A percentile compares a stretch with the other conserved stretches of the same genome.
These are phyloP conservation scores for Myiagra hebetior DNA, from an alignment of 2,113 vertebrate genomes.

Conservation along the genomic window DNA sequence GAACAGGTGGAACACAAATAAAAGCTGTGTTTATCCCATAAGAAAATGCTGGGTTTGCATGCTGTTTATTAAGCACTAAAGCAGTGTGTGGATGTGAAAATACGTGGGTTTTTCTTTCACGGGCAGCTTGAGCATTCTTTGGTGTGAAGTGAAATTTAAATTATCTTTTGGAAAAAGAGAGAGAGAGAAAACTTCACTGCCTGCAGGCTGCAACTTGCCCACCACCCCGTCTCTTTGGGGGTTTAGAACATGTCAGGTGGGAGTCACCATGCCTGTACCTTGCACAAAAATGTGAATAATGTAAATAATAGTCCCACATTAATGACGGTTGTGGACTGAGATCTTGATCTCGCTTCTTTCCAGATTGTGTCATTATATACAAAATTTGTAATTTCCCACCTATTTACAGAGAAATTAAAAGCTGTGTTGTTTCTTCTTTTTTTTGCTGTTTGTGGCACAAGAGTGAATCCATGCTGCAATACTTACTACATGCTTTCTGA, in stretches of 20 bases:
- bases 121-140: background rate
- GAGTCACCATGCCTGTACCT: background rate
- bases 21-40: background rate
- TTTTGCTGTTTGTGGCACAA: background rate
- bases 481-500: background rate
- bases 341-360: background rate
- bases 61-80: background rate
- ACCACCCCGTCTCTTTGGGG: rapidly evolving
- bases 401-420: background rate
- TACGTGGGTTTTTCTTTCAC: background rate
- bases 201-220: background rate
- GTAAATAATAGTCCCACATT: background rate
- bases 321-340: background rate
- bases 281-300: background rate
- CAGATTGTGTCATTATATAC: background rate
- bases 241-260: background rate
- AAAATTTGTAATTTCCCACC: background rate
- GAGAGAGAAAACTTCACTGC: background rate
- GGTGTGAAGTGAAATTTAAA: background rate
- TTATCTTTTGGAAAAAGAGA: background rate
- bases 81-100: background rate
- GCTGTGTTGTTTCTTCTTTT: background rate
- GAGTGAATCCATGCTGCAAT: background rate
- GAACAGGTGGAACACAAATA: background rate
- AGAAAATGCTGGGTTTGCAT: background rate